Percentiles rank a stretch among this genome's conserved stretches.
These are phyloP conservation scores for Gambusia yucatana DNA, from an alignment of 2,797 vertebrate species.

Conservation along the genomic window DNA sequence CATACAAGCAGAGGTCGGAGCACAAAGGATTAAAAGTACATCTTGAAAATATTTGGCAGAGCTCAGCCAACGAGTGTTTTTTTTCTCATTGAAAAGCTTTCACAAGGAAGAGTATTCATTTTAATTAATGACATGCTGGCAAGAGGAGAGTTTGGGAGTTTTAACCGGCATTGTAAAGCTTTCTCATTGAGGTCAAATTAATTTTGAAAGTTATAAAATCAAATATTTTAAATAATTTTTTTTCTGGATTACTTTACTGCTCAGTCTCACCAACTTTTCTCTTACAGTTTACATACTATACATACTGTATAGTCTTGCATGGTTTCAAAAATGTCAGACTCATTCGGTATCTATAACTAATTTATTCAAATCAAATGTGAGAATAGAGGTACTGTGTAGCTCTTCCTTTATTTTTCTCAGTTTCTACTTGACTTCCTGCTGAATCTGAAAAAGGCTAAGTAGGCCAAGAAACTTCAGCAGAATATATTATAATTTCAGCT, in stretches of 20 bases:
- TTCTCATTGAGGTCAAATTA: no score
- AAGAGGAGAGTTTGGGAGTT: no score
- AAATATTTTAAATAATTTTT: not conserved
- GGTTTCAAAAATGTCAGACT: not conserved
- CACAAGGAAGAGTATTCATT: no score
- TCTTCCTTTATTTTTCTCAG: constrained; percentile 24
- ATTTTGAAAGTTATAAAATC: no score
- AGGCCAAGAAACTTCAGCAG: constrained; percentile 8
- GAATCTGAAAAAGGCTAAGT: not conserved
- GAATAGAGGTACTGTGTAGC: not conserved
- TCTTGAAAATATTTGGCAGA: no score
- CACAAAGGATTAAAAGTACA: no score
- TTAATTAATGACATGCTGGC: no score
- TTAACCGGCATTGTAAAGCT: no score
- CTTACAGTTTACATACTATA: not conserved
- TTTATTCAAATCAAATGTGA: not conserved
- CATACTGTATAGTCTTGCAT: not conserved
- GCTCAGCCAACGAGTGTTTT: no score
- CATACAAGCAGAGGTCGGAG: no score
- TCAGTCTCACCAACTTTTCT: not conserved
- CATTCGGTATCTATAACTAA: not conserved
- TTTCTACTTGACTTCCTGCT: constrained; percentile 14
- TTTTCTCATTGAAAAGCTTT: no score
- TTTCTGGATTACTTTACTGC: not conserved
- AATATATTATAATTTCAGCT: not conserved